Conservation (phyloP, 2,113 vertebrate genomes). For the Grammomys dolichurus region DNA sequence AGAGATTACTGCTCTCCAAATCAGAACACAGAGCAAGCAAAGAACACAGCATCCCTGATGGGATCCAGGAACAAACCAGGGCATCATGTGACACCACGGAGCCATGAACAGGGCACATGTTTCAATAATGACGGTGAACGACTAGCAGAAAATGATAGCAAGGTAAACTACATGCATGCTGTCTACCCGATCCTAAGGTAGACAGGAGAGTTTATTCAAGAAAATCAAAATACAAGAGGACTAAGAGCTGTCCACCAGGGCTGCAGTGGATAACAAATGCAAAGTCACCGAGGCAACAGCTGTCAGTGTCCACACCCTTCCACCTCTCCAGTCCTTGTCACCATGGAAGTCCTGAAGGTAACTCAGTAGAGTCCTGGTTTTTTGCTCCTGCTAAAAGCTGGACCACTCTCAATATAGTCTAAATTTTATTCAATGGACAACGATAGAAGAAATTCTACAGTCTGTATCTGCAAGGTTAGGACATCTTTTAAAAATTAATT, state of each 20-base stretch:
- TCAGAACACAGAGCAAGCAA: background rate
- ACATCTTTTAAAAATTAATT: background rate
- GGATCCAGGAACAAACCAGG: background rate
- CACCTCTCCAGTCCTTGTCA: too few species aligned
- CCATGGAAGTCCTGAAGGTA: background rate
- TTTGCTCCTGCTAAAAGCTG: background rate
- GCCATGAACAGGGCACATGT: background rate
- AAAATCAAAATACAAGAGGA: background rate
- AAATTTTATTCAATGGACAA: background rate
- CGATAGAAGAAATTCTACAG: background rate
- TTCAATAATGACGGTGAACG: background rate
- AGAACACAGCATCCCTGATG: background rate
- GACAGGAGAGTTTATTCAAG: background rate
- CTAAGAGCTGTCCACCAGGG: background rate
- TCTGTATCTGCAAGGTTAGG: background rate
- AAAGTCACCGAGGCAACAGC: background rate
- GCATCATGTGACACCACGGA: background rate
- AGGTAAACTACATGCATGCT: background rate
- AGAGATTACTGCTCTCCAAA: background rate
- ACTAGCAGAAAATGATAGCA: background rate
- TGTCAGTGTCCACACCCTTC: background rate
- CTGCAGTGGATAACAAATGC: background rate
- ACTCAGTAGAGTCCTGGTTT: background rate
- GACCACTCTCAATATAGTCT: background rate
- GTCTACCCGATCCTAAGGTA: background rate